Percentiles rank a stretch among this genome's conserved stretches.
Evolutionary conservation across 1,140 invertebrate genomes (phyloP).

Genomic region (Cotesia glomerata): DNA sequence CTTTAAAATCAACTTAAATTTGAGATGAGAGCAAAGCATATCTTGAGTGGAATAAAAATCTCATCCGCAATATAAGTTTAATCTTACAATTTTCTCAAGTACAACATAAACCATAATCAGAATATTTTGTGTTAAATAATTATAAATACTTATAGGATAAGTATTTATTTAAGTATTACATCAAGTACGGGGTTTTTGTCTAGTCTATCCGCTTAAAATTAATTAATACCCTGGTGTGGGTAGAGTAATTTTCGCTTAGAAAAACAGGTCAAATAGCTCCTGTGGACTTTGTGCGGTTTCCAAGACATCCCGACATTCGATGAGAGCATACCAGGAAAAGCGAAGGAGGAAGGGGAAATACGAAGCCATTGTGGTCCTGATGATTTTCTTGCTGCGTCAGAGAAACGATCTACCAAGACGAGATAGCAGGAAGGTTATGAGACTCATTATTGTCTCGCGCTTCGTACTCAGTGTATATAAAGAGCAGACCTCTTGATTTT

Average conservation of each 20-base stretch:
- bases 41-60: neutral
- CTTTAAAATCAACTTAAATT: no score
- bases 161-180: no score
- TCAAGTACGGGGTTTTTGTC: neutral
- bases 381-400: conserved; percentile 4
- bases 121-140: no score
- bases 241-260: neutral
- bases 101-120: no score
- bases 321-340: no score
- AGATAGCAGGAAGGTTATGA: conserved; percentile 28
- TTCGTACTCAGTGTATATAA: neutral
- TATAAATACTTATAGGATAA: no score
- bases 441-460: conserved; percentile 12
- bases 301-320: neutral
- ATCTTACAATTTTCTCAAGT: no score
- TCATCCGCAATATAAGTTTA: no score
- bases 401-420: conserved; percentile 15
- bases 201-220: conserved; percentile 5
- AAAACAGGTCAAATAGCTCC: no score
- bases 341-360: neutral
- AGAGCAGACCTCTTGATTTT: neutral
- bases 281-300: conserved; percentile 1
- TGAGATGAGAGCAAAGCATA: no score
- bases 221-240: conserved; percentile 6
- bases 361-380: conserved; percentile 18